Evolutionary conservation across 1,140 invertebrate genomes (phyloP).

Genomic region (Sesamia nonagrioides): DNA sequence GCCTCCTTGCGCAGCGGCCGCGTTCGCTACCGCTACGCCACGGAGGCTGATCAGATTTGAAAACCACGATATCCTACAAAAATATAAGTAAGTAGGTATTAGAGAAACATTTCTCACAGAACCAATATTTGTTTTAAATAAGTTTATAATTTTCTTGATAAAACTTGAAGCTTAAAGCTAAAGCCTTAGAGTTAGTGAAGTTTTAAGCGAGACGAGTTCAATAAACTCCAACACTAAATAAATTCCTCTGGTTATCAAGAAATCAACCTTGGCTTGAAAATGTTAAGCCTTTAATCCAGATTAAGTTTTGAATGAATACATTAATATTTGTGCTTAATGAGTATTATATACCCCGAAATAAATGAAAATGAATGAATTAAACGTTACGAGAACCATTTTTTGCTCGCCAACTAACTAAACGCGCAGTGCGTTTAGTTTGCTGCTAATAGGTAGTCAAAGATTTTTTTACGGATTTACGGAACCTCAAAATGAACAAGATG

Average conservation of each 20-base stretch:
- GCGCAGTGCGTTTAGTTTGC: too few relatives aligned
- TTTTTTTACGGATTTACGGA: too few relatives aligned
- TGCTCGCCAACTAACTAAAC: too few relatives aligned
- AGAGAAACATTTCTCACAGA: neutral
- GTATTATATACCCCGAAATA: too few relatives aligned
- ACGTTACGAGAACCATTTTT: too few relatives aligned
- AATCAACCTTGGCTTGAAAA: conserved; percentile 29
- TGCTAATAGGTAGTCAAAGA: too few relatives aligned
- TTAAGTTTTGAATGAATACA: conserved; percentile 33
- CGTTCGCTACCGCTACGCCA: too few relatives aligned
- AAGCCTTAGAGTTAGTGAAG: neutral
- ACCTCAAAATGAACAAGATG: too few relatives aligned
- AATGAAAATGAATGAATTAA: too few relatives aligned
- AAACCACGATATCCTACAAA: neutral
- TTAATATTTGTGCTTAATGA: conserved; percentile 37
- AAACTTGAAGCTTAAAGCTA: conserved; percentile 23
- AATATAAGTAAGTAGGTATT: neutral
- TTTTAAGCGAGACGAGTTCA: neutral
- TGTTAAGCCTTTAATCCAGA: conserved; percentile 35
- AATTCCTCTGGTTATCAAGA: conserved; percentile 21
- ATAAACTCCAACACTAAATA: neutral
- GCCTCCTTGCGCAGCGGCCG: too few relatives aligned
- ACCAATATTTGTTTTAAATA: neutral
- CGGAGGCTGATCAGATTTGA: too few relatives aligned
- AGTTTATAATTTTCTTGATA: conserved; percentile 6